Conservation (phyloP, 2,888 invertebrate species). For the Steinernema hermaphroditum region DNA sequence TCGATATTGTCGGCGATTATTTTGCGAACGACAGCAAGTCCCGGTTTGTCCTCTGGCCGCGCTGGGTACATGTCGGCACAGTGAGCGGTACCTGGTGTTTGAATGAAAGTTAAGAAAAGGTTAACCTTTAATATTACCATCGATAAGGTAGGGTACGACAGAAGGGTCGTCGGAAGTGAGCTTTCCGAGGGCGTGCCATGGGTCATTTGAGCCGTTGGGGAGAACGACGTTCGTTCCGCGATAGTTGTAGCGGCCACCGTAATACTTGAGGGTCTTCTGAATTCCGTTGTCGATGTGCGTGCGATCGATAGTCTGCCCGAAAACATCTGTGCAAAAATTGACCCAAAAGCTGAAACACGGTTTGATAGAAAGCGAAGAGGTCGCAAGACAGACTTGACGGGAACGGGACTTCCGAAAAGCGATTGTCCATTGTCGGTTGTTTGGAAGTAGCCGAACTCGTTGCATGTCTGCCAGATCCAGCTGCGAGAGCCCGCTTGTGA, state of each 20-base stretch:
- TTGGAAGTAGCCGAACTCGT: conserved; percentile 56
- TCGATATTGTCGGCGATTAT: neutral
- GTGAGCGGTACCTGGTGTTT: conserved; percentile 28
- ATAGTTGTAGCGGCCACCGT: conserved; percentile 23
- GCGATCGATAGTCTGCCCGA: conserved; percentile 42
- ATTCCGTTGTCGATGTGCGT: conserved; percentile 34
- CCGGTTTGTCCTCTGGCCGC: conserved; percentile 11
- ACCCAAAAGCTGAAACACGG: conserved; percentile 48
- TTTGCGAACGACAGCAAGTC: neutral
- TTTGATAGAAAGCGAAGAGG: no score
- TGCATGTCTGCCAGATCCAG: conserved; percentile 49
- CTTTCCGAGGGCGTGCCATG: conserved; percentile 53
- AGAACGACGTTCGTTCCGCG: conserved; percentile 47
- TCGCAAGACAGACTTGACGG: conserved; percentile 50
- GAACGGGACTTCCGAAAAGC: conserved; percentile 50
- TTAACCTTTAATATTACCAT: neutral
- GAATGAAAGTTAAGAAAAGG: neutral
- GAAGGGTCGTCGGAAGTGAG: conserved; percentile 31
- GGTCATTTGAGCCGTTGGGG: conserved; percentile 53
- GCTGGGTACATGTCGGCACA: conserved; percentile 35
- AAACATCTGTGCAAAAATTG: conserved; percentile 57
- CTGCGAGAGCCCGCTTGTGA: neutral
- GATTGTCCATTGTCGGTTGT: conserved; percentile 53
- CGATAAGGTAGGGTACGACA: neutral
- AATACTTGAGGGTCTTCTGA: neutral